phyloP scores from a whole-genome alignment of 2,797 vertebrate species.

The Pogoniulus pusillus region DNA sequence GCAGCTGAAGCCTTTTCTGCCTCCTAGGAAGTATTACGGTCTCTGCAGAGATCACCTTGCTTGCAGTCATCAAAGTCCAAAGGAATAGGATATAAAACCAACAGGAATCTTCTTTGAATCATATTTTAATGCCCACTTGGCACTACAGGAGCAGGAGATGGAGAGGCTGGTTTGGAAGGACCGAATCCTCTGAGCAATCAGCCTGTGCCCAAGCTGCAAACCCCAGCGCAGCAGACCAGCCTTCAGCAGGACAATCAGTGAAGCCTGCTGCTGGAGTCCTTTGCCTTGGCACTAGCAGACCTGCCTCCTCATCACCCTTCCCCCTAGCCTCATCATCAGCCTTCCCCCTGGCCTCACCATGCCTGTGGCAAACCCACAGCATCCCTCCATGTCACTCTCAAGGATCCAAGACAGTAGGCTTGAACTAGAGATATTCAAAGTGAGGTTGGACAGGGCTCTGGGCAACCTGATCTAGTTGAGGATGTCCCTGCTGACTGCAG shows the following conservation, averaged over 20 bases:
- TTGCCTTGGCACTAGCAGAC: fast-evolving
- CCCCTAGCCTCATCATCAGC: neutral
- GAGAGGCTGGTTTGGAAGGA: neutral
- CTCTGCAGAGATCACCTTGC: neutral
- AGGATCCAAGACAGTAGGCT: neutral
- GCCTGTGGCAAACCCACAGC: neutral
- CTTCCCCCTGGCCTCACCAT: neutral
- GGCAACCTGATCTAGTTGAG: too few relatives aligned
- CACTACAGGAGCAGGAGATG: neutral
- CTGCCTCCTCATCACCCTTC: neutral
- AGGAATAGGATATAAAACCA: neutral
- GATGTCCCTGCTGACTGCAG: too few relatives aligned
- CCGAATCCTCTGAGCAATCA: neutral
- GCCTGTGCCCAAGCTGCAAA: too few relatives aligned
- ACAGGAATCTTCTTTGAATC: neutral
- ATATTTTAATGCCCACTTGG: neutral
- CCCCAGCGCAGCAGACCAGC: too few relatives aligned
- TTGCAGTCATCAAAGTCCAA: neutral
- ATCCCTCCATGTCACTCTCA: neutral
- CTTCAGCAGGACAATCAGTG: neutral
- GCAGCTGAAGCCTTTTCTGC: neutral
- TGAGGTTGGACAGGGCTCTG: too few relatives aligned
- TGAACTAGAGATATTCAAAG: neutral
- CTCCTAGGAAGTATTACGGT: fast-evolving
- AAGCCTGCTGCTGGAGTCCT: neutral